Percentiles rank a stretch among this genome's conserved stretches.
These are phyloP conservation scores for Coleophora flavipennella DNA, from an alignment of 2,888 invertebrate species.

Conservation along the genomic window DNA sequence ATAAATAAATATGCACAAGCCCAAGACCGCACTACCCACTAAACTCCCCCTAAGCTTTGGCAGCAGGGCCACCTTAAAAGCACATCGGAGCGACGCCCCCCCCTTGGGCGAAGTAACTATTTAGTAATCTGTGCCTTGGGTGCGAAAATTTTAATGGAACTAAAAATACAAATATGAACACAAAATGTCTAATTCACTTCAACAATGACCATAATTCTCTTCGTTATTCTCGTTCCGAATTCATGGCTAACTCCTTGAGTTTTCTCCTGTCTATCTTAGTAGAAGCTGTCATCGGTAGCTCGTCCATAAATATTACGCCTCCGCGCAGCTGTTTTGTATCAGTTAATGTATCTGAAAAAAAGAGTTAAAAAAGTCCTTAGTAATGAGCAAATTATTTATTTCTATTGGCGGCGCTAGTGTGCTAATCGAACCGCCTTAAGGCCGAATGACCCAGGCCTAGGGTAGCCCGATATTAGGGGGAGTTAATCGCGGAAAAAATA, in stretches of 20 bases:
- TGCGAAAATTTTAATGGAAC: too few relatives aligned
- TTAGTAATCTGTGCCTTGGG: too few relatives aligned
- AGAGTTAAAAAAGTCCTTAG: background rate
- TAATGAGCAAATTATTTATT: too few relatives aligned
- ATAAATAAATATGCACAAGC: too few relatives aligned
- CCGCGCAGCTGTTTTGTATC: slow-evolving; percentile 33
- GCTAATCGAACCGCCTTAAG: too few relatives aligned
- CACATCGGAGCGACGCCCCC: too few relatives aligned
- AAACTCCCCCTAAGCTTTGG: too few relatives aligned
- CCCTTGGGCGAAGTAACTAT: too few relatives aligned
- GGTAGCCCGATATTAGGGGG: background rate
- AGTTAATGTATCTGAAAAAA: slow-evolving; percentile 26
- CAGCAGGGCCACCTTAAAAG: too few relatives aligned
- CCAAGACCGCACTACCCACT: too few relatives aligned
- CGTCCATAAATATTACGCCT: slow-evolving; percentile 33
- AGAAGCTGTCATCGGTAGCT: slow-evolving; percentile 29
- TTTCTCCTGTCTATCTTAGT: slow-evolving; percentile 29
- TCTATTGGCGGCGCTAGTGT: too few relatives aligned
- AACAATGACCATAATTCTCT: background rate
- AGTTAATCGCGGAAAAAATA: background rate
- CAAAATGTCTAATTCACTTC: background rate
- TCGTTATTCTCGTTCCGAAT: background rate
- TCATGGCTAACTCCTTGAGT: background rate
- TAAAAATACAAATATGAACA: background rate
- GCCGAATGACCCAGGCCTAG: background rate